Percentiles rank a stretch among this genome's conserved stretches.
These are phyloP conservation scores for Danaus chrysippus DNA, from an alignment of 2,888 invertebrate species.

Conservation along the genomic window DNA sequence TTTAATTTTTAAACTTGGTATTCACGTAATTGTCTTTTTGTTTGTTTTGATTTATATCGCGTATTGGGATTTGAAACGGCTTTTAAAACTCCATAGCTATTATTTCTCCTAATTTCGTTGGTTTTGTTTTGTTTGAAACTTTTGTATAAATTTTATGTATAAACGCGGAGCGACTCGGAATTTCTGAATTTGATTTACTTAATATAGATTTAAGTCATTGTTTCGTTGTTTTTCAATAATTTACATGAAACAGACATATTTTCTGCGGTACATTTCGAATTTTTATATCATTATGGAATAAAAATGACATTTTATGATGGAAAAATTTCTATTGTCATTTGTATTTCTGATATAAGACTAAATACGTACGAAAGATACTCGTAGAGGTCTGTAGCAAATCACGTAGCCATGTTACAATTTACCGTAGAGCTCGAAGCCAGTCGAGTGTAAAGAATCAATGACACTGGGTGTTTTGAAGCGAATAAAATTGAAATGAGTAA, in stretches of 20 bases:
- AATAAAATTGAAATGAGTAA: conserved; percentile 16
- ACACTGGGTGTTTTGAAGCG: conserved; percentile 21
- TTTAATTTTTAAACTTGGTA: conserved; percentile 36
- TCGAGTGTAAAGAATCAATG: conserved; percentile 23
- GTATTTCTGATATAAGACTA: conserved; percentile 5
- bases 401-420: conserved; percentile 26
- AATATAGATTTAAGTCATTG: neutral
- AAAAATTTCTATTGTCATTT: neutral
- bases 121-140: conserved; percentile 4
- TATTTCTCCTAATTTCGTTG: neutral
- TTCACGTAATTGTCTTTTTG: conserved; percentile 34
- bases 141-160: conserved; percentile 5
- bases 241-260: no score
- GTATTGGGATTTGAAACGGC: conserved; percentile 15
- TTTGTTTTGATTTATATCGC: conserved; percentile 23
- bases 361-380: conserved; percentile 16
- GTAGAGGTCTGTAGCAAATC: conserved; percentile 23
- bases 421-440: conserved; percentile 20
- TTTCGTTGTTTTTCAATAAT: neutral
- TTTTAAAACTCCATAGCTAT: conserved; percentile 3
- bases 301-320: no score
- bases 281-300: no score
- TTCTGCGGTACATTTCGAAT: no score
- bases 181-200: neutral
- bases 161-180: neutral